Percentiles rank a stretch among this genome's conserved stretches.
Evolutionary conservation across 2,888 invertebrate species (phyloP).

Genomic region (Apodemia zela): DNA sequence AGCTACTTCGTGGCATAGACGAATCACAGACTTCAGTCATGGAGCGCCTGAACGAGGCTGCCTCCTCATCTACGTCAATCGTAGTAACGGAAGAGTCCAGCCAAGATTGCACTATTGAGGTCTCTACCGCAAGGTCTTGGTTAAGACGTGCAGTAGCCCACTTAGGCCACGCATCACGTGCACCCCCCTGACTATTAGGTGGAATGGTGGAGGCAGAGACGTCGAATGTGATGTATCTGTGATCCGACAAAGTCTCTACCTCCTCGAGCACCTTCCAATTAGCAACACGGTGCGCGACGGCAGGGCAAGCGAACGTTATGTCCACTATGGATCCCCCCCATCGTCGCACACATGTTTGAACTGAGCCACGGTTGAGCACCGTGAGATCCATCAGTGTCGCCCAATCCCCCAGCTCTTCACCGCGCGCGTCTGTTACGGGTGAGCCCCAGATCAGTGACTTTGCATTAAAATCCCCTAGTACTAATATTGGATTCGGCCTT

Average conservation of each 20-base stretch:
- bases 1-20: background rate
- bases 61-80: background rate
- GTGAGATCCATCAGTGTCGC: conserved; percentile 18
- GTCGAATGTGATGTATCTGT: conserved; percentile 20
- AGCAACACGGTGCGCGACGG: conserved; percentile 19
- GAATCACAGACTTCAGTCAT: background rate
- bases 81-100: background rate
- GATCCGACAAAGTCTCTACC: conserved; percentile 30
- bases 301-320: conserved; percentile 24
- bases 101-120: background rate
- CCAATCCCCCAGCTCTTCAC: conserved; percentile 22
- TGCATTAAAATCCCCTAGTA: background rate
- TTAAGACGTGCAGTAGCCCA: too few relatives aligned
- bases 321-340: conserved; percentile 33
- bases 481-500: background rate
- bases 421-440: background rate
- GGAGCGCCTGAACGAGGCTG: background rate
- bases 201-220: too few relatives aligned
- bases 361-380: conserved; percentile 26
- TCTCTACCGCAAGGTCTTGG: background rate
- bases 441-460: background rate
- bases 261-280: conserved; percentile 15
- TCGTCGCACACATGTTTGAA: conserved; percentile 29
- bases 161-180: too few relatives aligned
- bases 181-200: too few relatives aligned